Percentiles rank a stretch among this genome's conserved stretches.
These are phyloP conservation scores for Silurus aristotelis DNA, from an alignment of 2,797 vertebrate species.

Conservation along the genomic window DNA sequence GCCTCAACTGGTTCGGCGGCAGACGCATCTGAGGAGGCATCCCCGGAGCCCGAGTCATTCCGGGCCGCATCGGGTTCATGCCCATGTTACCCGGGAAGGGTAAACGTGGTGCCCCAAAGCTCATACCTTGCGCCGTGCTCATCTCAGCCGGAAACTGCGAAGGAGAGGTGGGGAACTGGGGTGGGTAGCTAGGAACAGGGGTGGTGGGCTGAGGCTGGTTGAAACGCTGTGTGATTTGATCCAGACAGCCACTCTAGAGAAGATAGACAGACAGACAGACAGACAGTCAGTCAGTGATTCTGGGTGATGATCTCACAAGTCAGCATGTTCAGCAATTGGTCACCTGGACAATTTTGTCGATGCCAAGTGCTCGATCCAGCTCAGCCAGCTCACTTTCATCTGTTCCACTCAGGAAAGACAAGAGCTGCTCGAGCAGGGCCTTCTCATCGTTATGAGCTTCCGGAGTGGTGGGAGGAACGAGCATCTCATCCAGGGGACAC, in stretches of 20 bases:
- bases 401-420: conserved; percentile 92
- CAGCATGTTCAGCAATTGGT: not conserved
- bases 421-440: conserved; percentile 89
- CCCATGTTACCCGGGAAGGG: conserved; percentile 77
- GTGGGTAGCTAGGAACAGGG: conserved; percentile 78
- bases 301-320: not conserved
- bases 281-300: not conserved
- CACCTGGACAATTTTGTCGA: conserved; percentile 94
- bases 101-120: conserved; percentile 77
- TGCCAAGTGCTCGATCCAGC: conserved; percentile 92
- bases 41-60: conserved; percentile 75
- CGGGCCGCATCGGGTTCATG: conserved; percentile 74
- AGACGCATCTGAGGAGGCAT: conserved; percentile 79
- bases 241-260: conserved; percentile 84
- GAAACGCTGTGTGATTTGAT: conserved; percentile 80
- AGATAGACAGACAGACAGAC: not conserved
- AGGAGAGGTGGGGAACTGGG: conserved; percentile 77
- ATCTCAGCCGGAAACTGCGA: conserved; percentile 77
- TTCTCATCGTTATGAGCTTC: conserved; percentile 92
- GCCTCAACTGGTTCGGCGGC: conserved; percentile 86
- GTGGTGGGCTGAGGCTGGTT: conserved; percentile 73
- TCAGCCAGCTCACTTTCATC: conserved; percentile 92
- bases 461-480: conserved; percentile 86
- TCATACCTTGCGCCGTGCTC: conserved; percentile 77
- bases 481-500: conserved; percentile 88